phyloP scores from a whole-genome alignment of 64 coral and sea anemone genomes.

The Astreopora myriophthalma region DNA sequence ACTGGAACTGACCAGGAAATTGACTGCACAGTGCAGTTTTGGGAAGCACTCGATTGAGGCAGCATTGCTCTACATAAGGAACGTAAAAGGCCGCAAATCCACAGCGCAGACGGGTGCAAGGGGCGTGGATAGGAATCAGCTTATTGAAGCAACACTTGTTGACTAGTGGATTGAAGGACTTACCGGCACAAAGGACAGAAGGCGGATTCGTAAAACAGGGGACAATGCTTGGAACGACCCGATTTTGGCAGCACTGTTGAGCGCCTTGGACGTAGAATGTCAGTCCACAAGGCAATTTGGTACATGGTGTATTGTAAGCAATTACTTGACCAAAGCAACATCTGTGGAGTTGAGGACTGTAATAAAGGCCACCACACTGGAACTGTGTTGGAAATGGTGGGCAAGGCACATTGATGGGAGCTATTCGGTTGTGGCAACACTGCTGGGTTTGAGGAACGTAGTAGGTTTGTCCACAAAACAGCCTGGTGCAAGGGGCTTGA shows the following conservation, averaged over 20 bases:
- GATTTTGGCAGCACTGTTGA: not conserved
- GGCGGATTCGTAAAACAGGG: not conserved
- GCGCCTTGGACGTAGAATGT: not conserved
- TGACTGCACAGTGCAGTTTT: not conserved
- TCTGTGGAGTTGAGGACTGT: not conserved
- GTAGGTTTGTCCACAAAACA: not conserved
- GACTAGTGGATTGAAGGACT: not conserved
- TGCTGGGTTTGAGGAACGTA: conserved; percentile 25
- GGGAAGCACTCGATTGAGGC: not conserved
- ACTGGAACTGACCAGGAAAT: not conserved
- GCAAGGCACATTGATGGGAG: not conserved
- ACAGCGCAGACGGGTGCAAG: not conserved
- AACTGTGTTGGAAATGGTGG: not conserved
- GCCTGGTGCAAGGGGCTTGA: not conserved
- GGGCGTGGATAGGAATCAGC: not conserved
- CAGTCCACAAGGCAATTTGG: not conserved
- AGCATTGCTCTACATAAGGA: not conserved
- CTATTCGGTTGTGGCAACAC: not conserved
- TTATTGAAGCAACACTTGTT: conserved; percentile 1
- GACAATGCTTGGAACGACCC: not conserved
- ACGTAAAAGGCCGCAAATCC: not conserved
- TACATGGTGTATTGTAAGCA: not conserved
- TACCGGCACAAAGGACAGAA: not conserved
- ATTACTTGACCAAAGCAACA: conserved; percentile 35
- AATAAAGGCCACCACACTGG: not conserved